Base-by-base conservation (phyloP, 37 sponge, comb jelly and placozoan species). In the Beroe ovata region DNA sequence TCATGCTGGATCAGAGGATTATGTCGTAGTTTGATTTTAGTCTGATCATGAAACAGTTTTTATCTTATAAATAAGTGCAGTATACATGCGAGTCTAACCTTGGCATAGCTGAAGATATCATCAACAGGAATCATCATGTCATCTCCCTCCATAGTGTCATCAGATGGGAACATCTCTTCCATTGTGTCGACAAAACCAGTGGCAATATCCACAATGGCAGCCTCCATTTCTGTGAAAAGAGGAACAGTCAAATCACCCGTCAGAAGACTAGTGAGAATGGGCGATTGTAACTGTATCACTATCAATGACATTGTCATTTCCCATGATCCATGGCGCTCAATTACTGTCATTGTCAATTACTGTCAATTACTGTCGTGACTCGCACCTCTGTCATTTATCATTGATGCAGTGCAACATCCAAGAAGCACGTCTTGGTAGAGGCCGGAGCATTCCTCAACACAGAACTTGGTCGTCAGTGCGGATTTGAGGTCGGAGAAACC, bases 351-450 rank as follows among this genome's bases (percentile, higher is more conserved):
- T n/a, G n/a, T n/a, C n/a, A n/a, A n/a, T n/a, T n/a, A n/a, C n/a
- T n/a, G n/a, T n/a, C n/a, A n/a, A n/a, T n/a, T n/a, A n/a, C n/a
- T n/a, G n/a, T n/a, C n/a, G n/a, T n/a, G n/a, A n/a, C n/a, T n/a
- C n/a, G 54, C 21, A 77, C 84, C 84, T 23, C 14, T 36, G 47
- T 77, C 84, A 16, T 77, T 29, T 1, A 77, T 41, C 84, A 77
- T 77, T 39, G 42, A 42, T 6, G 84, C 84, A 21, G 84, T 77
- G 28, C 84, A 77, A 54, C 84, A 77, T 1, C 84, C 84, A 6
- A 77, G 33, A 35, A 77, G 38, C 0, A 11, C 28, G 3, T 77
- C 84, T 35, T 77, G 84, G 47, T 77, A 77, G 2, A 77, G 2
- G 38, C 38, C 84, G 0, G n/a, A 20, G 38, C 84, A 77, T 16